Evolutionary conservation across 1,140 invertebrate species (phyloP).

Genomic region (Eriosoma lanigerum): DNA sequence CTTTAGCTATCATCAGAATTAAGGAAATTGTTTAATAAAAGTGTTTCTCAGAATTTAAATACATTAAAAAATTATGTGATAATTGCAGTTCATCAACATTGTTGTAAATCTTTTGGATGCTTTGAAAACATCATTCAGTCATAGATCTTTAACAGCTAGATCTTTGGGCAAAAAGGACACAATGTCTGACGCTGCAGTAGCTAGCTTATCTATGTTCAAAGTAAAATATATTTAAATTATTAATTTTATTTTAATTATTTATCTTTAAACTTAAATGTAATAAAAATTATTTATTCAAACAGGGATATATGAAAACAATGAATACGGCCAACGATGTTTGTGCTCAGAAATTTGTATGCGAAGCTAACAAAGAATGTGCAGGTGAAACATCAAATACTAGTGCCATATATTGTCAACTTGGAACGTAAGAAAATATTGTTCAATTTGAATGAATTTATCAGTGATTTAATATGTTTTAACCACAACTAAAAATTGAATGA

Average conservation of each 20-base stretch:
- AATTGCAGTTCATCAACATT: conserved; percentile 81
- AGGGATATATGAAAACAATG: conserved; percentile 82
- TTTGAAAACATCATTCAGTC: conserved; percentile 86
- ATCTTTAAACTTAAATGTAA: background rate
- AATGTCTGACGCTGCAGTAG: conserved; percentile 80
- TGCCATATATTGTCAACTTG: conserved; percentile 86
- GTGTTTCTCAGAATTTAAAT: background rate
- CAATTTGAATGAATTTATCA: background rate
- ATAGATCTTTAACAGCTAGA: conserved; percentile 78
- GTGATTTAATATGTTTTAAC: too few relatives aligned
- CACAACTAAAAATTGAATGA: background rate
- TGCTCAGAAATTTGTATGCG: conserved; percentile 80
- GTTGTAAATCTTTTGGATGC: conserved; percentile 86
- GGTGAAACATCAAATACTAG: conserved; percentile 75
- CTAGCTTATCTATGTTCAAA: conserved; percentile 82
- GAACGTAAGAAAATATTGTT: conserved; percentile 74
- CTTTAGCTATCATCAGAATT: conserved; percentile 27
- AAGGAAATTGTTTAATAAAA: background rate
- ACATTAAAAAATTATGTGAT: background rate
- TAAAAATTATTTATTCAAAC: conserved; percentile 44
- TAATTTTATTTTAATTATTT: conserved; percentile 2
- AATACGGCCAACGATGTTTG: conserved; percentile 77
- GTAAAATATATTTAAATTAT: conserved; percentile 58
- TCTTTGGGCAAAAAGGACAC: conserved; percentile 81
- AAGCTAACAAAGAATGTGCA: conserved; percentile 85